Base-by-base conservation (phyloP, 2,113 vertebrate genomes). In the Polyodon spathula region DNA sequence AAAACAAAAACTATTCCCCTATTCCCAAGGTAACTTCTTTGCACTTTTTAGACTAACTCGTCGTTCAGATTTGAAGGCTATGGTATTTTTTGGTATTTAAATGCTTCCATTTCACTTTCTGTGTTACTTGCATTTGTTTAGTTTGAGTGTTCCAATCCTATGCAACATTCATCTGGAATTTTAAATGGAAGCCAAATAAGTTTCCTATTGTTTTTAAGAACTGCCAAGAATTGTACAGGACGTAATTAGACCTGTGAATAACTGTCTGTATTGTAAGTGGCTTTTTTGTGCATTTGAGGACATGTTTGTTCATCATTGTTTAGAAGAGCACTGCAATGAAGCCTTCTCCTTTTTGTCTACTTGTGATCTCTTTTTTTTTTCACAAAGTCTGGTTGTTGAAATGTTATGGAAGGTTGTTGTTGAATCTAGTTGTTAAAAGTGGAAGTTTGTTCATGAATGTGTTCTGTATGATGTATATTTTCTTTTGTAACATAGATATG, bases 401-500 rank as follows among this genome's bases (percentile, higher is more conserved):
- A 83, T 74, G 70, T 72, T 85, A 78, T 70, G 74, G 81, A 84
- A 84, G 76, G 69, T 74, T 78, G 79, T 81, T 83, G 80, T 87
- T 83, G 76, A 80, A 86, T 76, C 81, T 81, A 74, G 75, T 83
- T 54, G 63, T 83, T 86, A 88, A 68, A 69, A 74, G 56, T 61
- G 40, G 37, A 80, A 53, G 53, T 57, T 57, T 65, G 57, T 88
- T 84, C 76, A 88, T 79, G 80, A 88, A 87, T 87, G 87, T 82
- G 82, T 87, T 84, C 83, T 87, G 87, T 86, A 86, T 84, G 88
- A 83, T 95, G 90, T 94, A 91, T 84, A 85, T 93, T 92, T 92
- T 76, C 27, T 86, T 76, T 78, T 90, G 90, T 96, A 92, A 92
- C 90, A 95, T 90, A 89, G 77, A 86, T 88, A 76, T 96, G 93